Conservation (phyloP, 2,797 vertebrate genomes). For the Lophotriccus pileatus region DNA sequence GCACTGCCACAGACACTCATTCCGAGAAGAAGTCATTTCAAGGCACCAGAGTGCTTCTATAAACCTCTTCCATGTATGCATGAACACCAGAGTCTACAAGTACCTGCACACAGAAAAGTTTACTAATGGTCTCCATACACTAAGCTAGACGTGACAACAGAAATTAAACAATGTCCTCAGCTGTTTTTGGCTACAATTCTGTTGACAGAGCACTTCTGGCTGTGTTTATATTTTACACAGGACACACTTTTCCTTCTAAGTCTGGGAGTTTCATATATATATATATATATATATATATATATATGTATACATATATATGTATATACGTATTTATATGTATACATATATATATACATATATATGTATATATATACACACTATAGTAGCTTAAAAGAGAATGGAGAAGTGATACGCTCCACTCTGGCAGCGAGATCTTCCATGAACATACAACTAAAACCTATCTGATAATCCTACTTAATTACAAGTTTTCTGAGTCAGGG, state of each 20-base stretch:
- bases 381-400: neutral
- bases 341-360: no score
- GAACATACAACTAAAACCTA: neutral
- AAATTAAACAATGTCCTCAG: neutral
- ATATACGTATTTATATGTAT: no score
- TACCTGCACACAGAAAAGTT: neutral
- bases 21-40: conserved; percentile 28
- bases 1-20: conserved; percentile 25
- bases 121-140: neutral
- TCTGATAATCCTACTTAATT: neutral
- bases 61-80: neutral
- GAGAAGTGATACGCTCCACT: neutral
- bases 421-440: neutral
- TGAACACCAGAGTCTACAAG: neutral
- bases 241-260: neutral
- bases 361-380: no score
- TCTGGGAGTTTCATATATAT: neutral
- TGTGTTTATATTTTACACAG: neutral
- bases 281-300: no score
- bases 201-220: neutral
- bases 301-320: no score
- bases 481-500: neutral
- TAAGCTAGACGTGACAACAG: neutral
- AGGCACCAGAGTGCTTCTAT: conserved; percentile 10
- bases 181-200: neutral